These are phyloP conservation scores for Ctenodactylus gundi DNA, from an alignment of 2,113 vertebrate genomes.

Conservation along the genomic window DNA sequence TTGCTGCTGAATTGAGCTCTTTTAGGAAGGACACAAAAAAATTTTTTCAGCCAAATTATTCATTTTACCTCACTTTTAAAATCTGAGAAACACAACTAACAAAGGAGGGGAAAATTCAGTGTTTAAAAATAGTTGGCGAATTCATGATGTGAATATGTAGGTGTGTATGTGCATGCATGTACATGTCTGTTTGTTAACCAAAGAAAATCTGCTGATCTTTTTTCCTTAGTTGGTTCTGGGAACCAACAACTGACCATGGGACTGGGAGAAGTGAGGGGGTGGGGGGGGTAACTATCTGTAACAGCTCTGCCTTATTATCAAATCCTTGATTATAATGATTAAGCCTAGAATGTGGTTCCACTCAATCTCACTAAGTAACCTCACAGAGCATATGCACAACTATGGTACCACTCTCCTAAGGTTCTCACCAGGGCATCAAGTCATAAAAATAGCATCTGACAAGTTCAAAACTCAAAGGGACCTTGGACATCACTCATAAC, in stretches of 20 bases:
- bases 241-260: conserved; percentile 65
- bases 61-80: conserved; percentile 5
- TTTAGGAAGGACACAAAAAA: conserved; percentile 9
- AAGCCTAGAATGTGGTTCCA: conserved; percentile 46
- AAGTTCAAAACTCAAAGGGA: neutral
- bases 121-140: neutral
- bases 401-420: neutral
- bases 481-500: neutral
- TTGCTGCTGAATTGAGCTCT: too few species aligned
- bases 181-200: neutral
- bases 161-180: too few species aligned
- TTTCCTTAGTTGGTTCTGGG: conserved; percentile 55
- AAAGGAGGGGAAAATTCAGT: neutral
- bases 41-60: neutral
- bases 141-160: neutral
- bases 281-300: conserved; percentile 39
- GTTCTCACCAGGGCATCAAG: neutral
- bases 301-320: conserved; percentile 49
- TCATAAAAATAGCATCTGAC: conserved; percentile 13
- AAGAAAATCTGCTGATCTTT: conserved; percentile 63
- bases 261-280: too few species aligned
- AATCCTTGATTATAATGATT: conserved; percentile 63
- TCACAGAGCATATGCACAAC: neutral
- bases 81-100: neutral
- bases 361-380: neutral